Evolutionary conservation across 2,113 vertebrate genomes (phyloP), one percentile per base, ranked within the genome.

Genomic region (Menidia beryllina): DNA sequence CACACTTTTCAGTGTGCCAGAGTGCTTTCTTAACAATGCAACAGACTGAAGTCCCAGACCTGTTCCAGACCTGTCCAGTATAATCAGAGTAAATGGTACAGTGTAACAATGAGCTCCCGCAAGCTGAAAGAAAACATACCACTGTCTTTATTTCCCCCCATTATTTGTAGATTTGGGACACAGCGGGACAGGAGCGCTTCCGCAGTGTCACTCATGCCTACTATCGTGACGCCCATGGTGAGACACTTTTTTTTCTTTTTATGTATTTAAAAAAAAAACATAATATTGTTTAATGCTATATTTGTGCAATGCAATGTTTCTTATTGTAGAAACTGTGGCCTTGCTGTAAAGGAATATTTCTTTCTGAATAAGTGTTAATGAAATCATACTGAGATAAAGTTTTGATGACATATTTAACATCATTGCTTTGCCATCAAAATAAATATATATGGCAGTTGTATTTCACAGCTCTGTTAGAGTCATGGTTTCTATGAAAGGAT

Each of bases 191-290:
- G 88, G 96, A 97, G 83, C 88, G 96, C 2, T 96, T 96, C 85
- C 93, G 95, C 48, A 97, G 96, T 0, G 95, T 97, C 65, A 96
- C 96, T 19, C 96, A 97, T 0, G 95, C 96, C 39, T 97, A 97
- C 86, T 97, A 97, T 84, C 92, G 96, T 0, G 96, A 97, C 0
- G 96, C 96, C 45, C 93, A 97, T 0, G 96, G 96, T 98, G 89
- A 96, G 94, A 68, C 47, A 27, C 59, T n/a, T n/a, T n/a, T n/a
- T n/a, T n/a, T n/a, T n/a, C n/a, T n/a, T n/a, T n/a, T n/a, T n/a
- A n/a, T n/a, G n/a, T n/a, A n/a, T n/a, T n/a, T n/a, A n/a, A n/a
- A n/a, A n/a, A n/a, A n/a, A n/a, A n/a, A n/a, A n/a, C n/a, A n/a
- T n/a, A n/a, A n/a, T n/a, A n/a, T n/a, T n/a, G n/a, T n/a, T n/a